Evolutionary conservation across 2,113 vertebrate species (phyloP), one percentile per base, ranked within the genome.

Genomic region (Malurus cyaneus): DNA sequence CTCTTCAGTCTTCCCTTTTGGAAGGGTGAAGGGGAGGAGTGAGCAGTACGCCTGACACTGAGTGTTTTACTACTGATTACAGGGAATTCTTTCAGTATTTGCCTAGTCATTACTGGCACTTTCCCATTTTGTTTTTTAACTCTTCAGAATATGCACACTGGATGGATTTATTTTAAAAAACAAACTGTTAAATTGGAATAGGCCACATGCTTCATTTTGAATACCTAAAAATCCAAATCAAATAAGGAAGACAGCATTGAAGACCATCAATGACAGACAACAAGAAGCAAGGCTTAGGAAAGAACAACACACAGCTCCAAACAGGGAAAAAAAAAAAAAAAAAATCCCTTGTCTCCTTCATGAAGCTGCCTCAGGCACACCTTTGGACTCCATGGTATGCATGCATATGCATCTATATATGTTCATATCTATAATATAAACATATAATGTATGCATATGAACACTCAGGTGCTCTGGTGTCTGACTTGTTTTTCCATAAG

Each of bases 401-500:
- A 32, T 13, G 10, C 20, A 2, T 20, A 32, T 8, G 17, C 21
- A 1, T 9, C 26, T 21, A 12, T 9, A n/a, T 44, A 21, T 12
- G 4, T 53, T 31, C 34, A 5, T 18, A 39, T 16, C 31, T 49
- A 36, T 88, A 70, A 61, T 32, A 61, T 5, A 61, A 81, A 19
- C 9, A 61, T 1, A 1, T 12, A 34, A 53, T 11, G 1, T 14
- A 34, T 5, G 3, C 26, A 2, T 17, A 41, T 19, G 52, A 9
- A 39, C 8, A 29, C 6, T 41, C 2, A n/a, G 18, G 24, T 20
- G 9, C 32, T 57, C 20, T 65, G 15, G 5, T 29, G 5, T 32
- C 46, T 13, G 10, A 47, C 29, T 16, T 61, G 29, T 24, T 52
- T 84, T 86, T 47, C 70, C 56, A 89, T 62, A 86, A 39, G 8